Base-by-base conservation (phyloP, 2,113 vertebrate species). In the Atherinomorus stipes region DNA sequence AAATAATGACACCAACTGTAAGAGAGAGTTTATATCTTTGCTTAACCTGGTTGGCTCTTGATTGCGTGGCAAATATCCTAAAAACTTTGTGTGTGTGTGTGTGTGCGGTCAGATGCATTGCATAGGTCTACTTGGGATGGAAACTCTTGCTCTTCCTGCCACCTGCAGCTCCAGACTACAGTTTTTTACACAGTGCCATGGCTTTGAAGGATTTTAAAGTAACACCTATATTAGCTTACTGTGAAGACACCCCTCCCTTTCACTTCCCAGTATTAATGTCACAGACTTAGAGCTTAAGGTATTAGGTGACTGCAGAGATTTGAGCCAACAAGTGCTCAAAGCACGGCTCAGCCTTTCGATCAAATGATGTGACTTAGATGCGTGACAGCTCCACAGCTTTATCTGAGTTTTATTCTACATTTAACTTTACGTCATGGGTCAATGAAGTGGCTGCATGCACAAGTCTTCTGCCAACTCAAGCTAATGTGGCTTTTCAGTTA, bases 181-280 rank as follows among this genome's bases (percentile, higher is more conserved):
- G 45, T 67, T 37, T 12, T 64, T 40, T 66, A 12, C 31, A 51
- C 67, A 66, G 18, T 72, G 50, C 47, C 12, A 25, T 28, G 40
- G 38, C 50, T 76, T 12, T 76, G 8, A 65, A 57, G 4, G 49
- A 21, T 45, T 71, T 64, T 37, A 56, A 49, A 19, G 15, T 56
- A 68, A 63, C 13, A 47, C 22, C n/a, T 16, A 74, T 16, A 74
- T 57, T 37, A 34, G 52, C 64, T 70, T 22, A 16, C 42, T 63
- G 52, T 58, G 38, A 3, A 23, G 22, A 38, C 21, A 19, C 28
- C 12, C 18, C 25, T 16, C 16, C 2, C 25, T 42, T 47, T 28
- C 62, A 47, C 7, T 52, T 16, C 45, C 62, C 62, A 26, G 40
- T 49, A 64, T 54, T 71, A 0, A 53, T 72, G 23, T 4, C 0